Evolutionary conservation across 23 tunicate genomes (phyloP).

Genomic region (Styela clava): DNA sequence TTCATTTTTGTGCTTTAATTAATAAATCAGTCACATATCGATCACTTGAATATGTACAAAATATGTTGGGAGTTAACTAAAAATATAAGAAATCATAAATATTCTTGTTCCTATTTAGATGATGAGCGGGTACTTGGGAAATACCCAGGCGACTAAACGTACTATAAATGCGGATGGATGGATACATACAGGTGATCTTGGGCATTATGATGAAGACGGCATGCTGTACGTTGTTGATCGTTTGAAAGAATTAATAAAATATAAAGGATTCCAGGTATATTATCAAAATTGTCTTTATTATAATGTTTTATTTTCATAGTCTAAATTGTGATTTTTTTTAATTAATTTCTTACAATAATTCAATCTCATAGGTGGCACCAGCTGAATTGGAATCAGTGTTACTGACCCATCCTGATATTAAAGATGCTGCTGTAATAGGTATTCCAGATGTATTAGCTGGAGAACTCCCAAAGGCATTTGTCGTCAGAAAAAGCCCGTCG

Average conservation of each 20-base stretch:
- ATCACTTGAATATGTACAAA: no score
- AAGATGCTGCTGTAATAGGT: slow-evolving; percentile 83
- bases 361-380: slow-evolving; percentile 83
- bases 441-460: slow-evolving; percentile 65
- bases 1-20: no score
- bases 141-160: background rate
- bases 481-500: slow-evolving; percentile 36
- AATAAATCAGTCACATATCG: no score
- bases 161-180: slow-evolving; percentile 44
- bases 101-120: no score
- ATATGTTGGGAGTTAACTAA: no score
- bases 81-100: no score
- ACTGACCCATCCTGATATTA: slow-evolving; percentile 49
- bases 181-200: slow-evolving; percentile 69
- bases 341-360: no score
- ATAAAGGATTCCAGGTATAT: slow-evolving; percentile 82
- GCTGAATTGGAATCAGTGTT: slow-evolving; percentile 79
- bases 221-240: slow-evolving; percentile 43
- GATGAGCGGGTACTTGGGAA: background rate
- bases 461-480: slow-evolving; percentile 88
- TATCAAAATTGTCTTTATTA: no score
- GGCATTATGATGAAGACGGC: slow-evolving; percentile 63
- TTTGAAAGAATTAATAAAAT: slow-evolving; percentile 72
- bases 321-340: no score
- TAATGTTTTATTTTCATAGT: no score